Evolutionary conservation across 2,888 invertebrate species (phyloP).

Genomic region (Zootermopsis nevadensis): DNA sequence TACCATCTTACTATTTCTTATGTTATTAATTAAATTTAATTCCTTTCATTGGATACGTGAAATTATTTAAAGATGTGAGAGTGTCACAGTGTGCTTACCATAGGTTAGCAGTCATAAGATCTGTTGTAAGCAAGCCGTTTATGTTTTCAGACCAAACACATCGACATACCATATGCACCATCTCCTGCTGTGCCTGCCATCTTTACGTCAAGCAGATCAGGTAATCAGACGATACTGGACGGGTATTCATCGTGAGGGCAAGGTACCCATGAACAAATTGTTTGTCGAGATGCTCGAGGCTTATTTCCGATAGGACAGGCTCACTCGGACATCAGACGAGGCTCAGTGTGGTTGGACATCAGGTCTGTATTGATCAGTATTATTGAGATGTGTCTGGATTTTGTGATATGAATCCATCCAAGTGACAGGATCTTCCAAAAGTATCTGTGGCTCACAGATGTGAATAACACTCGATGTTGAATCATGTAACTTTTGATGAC

Average conservation of each 20-base stretch:
- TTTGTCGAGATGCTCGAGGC: constrained; percentile 97
- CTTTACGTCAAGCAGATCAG: constrained; percentile 89
- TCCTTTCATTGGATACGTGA: no score
- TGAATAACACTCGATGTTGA: no score
- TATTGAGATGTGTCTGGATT: background rate
- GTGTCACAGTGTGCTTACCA: no score
- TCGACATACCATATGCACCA: constrained; percentile 77
- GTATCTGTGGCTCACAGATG: no score
- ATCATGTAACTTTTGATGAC: no score
- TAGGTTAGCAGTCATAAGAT: background rate
- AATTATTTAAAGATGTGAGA: no score
- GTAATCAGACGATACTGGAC: constrained; percentile 93
- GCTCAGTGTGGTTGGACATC: background rate
- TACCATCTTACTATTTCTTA: no score
- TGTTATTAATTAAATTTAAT: no score
- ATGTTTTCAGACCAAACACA: constrained; percentile 57
- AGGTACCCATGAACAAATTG: constrained; percentile 94
- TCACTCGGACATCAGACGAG: background rate
- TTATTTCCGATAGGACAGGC: constrained; percentile 56
- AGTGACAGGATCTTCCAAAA: no score
- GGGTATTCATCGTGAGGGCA: constrained; percentile 85
- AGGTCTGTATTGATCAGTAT: constrained; percentile 12
- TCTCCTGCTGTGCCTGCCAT: constrained; percentile 87
- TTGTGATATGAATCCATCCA: no score
- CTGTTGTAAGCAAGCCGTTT: constrained; percentile 9